Evolutionary conservation across 1,140 invertebrate genomes (phyloP).

Genomic region (Macrotrachela quadricornifera): DNA sequence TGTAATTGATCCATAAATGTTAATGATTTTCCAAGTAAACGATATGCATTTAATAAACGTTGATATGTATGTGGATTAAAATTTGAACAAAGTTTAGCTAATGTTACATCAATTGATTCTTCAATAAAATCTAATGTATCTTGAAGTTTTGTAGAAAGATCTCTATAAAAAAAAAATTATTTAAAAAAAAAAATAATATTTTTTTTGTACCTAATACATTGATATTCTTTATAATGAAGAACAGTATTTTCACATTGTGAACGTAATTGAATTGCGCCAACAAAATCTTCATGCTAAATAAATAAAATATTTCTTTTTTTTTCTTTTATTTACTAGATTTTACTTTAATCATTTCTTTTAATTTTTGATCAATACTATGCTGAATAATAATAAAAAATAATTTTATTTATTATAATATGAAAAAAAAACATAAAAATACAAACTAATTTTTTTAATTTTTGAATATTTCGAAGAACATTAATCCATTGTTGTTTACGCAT

Average conservation of each 20-base stretch:
- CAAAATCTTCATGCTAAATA: conserved; percentile 53
- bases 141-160: conserved; percentile 50
- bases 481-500: not conserved
- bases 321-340: not conserved
- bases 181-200: not conserved
- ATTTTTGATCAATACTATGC: conserved; percentile 57
- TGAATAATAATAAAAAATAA: conserved; percentile 22
- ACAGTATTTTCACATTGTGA: conserved; percentile 66
- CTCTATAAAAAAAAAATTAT: conserved; percentile 31
- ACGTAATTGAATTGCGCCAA: conserved; percentile 61
- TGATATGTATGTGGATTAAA: conserved; percentile 24
- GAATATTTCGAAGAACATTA: not conserved
- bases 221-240: conserved; percentile 21
- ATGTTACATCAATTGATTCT: conserved; percentile 62
- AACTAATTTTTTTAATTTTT: not conserved
- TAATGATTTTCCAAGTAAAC: conserved; percentile 47
- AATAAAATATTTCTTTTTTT: not conserved
- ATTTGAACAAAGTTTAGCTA: conserved; percentile 44
- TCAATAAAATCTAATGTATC: conserved; percentile 74
- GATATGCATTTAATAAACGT: conserved; percentile 63
- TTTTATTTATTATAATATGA: conserved; percentile 14
- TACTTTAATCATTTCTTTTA: conserved; percentile 49
- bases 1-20: conserved; percentile 75
- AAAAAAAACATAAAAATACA: not conserved
- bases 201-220: conserved; percentile 24